Base-by-base conservation (phyloP, 2,113 vertebrate species). In the Cyanoramphus novaezelandiae region DNA sequence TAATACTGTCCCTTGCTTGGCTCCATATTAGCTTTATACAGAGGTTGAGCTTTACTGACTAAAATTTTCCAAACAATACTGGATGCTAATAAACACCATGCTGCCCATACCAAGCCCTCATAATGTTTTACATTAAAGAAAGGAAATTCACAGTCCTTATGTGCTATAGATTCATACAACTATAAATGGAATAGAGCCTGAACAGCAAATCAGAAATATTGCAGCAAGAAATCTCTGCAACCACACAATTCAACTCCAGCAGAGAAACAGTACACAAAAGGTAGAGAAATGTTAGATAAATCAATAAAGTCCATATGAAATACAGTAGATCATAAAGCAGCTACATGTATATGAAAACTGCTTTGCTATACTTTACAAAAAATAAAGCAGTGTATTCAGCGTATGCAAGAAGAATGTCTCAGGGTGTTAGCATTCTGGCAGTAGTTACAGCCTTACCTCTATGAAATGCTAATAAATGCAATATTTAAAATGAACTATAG, bases 41-140 rank as follows among this genome's bases (percentile, higher is more conserved):
- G 28, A 79, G 35, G 27, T 41, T 88, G 44, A 90, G 31, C 35
- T 92, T 62, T 63, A 70, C 28, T 21, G 43, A 93, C 90, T n/a
- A 91, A 84, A 86, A 70, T 85, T 68, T 93, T 46, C 69, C 44
- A 88, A 95, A 92, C 74, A 70, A 55, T 78, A 96, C 29, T 86
- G 74, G 76, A 95, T 95, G 89, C 82, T 94, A 84, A 79, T 46
- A 76, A 88, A 96, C 71, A 88, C 65, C 86, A 15, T 6, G 15
- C 39, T 71, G 60, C 62, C 70, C 67, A 74, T 10, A 80, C 10
- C 39, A 72, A 89, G 70, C 27, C 6, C 33, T 68, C 57, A 49
- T 70, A 64, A 91, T 14, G 13, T 41, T 85, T 86, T 63, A 92
- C 39, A 70, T 81, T 68, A 81, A 85, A 93, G 52, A 78, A 84